Conservation (phyloP, 2,888 invertebrate species). For the Endomychus coccineus region DNA sequence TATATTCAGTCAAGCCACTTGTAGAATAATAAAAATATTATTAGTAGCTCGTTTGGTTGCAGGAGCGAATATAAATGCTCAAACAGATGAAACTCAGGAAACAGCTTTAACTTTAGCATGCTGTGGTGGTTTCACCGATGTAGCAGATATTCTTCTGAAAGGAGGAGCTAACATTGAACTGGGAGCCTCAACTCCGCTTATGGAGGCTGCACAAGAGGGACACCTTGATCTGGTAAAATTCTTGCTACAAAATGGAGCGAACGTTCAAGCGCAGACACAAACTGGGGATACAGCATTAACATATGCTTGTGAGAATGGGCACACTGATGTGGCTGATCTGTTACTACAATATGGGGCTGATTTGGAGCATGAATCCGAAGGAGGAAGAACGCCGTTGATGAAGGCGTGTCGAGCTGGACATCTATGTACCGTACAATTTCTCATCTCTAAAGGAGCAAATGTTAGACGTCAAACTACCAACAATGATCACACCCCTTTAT, state of each 20-base stretch:
- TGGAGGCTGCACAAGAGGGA: conserved; percentile 98
- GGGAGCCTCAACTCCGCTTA: conserved; percentile 92
- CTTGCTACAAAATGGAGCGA: conserved; percentile 75
- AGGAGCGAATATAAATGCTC: conserved; percentile 93
- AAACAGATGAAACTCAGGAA: conserved; percentile 98
- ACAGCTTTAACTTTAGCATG: conserved; percentile 91
- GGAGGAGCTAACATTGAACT: conserved; percentile 92
- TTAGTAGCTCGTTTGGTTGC: conserved; percentile 19
- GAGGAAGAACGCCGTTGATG: conserved; percentile 93
- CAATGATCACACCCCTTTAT: conserved; percentile 96
- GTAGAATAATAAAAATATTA: too few species aligned
- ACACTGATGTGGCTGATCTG: conserved; percentile 92
- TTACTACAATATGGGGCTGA: conserved; percentile 85
- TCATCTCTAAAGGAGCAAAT: conserved; percentile 80
- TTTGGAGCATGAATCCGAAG: conserved; percentile 93
- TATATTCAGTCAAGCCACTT: too few species aligned
- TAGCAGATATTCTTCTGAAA: conserved; percentile 90
- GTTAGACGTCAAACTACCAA: conserved; percentile 85
- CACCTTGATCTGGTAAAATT: conserved; percentile 89
- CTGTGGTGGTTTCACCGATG: conserved; percentile 91
- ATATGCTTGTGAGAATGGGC: conserved; percentile 98
- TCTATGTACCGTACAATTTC: conserved; percentile 90
- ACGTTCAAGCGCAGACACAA: conserved; percentile 90
- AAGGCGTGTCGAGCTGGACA: conserved; percentile 97
- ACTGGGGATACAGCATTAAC: conserved; percentile 78